Evolutionary conservation across 2,888 invertebrate species (phyloP), one percentile per base, ranked within the genome.

Genomic region (Trichogramma dendrolimi): DNA sequence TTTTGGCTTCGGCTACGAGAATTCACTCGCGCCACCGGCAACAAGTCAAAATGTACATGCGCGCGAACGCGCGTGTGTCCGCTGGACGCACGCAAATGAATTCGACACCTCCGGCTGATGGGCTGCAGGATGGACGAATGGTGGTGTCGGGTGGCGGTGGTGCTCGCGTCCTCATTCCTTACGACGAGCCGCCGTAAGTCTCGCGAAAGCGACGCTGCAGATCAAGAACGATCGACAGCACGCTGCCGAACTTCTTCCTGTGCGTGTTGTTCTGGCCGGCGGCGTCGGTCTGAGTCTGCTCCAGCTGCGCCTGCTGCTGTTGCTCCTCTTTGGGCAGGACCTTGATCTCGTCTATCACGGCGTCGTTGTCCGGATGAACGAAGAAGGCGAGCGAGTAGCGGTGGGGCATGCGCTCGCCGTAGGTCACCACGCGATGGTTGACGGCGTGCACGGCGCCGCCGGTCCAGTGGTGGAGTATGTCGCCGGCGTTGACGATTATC

Each of bases 351-450:
- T 83, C 82, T 60, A 86, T 78, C 50, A 75, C 71, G 5, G 83
- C 82, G 65, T 82, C 81, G 68, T 81, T 79, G 80, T 89, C 88
- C 3, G 91, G 90, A 80, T 89, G 88, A 70, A 89, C 87, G 81
- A 90, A 90, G 81, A 86, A 89, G 41, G 88, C 89, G 67, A 90
- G 85, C 70, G 89, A 88, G 79, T 89, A 88, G n/a, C 89, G 86
- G 4, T 86, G 85, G 66, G 85, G 83, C 0, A 85, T 83, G 65
- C 83, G 83, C 40, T 87, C 85, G 10, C 85, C 81, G 0, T 90
- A 90, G 4, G 90, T 84, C 10, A 89, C 86, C 6, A 90, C 89
- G 48, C 90, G 86, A 75, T 90, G 90, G 75, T 85, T 82, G 72
- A 90, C 83, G 58, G 91, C 89, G 27, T 87, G 84, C 61, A 90